Percentiles rank a stretch among this genome's conserved stretches.
These are phyloP conservation scores for Deroptyus accipitrinus DNA, from an alignment of 2,113 vertebrate genomes.

Conservation along the genomic window DNA sequence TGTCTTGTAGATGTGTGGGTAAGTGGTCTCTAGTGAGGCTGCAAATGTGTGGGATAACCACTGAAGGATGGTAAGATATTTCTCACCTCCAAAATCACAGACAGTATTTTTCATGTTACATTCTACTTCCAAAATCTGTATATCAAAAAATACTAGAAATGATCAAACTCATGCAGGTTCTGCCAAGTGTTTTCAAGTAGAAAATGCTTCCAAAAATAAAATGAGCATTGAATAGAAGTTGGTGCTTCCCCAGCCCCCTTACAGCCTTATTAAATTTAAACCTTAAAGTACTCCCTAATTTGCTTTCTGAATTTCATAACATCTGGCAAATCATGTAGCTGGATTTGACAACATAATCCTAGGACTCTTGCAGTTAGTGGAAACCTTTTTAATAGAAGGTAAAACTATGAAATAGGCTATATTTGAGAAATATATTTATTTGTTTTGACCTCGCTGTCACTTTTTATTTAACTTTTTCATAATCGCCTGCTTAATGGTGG, in stretches of 20 bases:
- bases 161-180: neutral
- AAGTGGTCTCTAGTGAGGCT: neutral
- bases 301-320: neutral
- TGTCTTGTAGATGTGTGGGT: neutral
- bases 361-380: neutral
- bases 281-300: neutral
- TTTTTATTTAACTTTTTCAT: constrained; percentile 8
- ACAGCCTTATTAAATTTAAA: constrained; percentile 1
- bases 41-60: neutral
- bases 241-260: neutral
- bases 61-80: neutral
- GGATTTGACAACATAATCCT: neutral
- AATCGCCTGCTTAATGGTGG: neutral
- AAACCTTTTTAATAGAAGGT: neutral
- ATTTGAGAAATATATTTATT: neutral
- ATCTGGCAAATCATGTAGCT: neutral
- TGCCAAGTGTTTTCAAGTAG: neutral
- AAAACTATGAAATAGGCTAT: neutral
- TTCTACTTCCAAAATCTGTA: neutral
- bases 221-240: neutral
- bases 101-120: neutral
- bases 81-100: neutral
- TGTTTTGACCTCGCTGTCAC: constrained; percentile 5
- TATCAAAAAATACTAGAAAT: neutral
- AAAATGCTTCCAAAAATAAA: neutral